Conservation (phyloP, 2,888 invertebrate species). For the Xanthia togata region DNA sequence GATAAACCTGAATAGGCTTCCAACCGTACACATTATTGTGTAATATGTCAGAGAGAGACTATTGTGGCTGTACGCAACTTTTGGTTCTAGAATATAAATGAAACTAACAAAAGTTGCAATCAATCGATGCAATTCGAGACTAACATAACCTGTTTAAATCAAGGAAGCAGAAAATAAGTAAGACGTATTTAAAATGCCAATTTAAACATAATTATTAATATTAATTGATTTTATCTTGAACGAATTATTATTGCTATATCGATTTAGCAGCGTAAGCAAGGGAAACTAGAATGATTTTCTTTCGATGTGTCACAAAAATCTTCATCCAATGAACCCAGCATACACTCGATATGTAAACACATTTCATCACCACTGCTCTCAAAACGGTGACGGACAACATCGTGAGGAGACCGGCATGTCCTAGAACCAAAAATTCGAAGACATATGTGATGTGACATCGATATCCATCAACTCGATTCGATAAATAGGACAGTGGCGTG, state of each 20-base stretch:
- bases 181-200: neutral
- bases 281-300: neutral
- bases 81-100: neutral
- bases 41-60: neutral
- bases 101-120: neutral
- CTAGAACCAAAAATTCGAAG: too few species aligned
- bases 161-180: neutral
- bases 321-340: neutral
- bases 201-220: neutral
- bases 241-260: neutral
- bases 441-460: too few species aligned
- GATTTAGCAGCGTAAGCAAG: neutral
- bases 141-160: neutral
- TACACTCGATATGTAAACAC: neutral
- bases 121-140: neutral
- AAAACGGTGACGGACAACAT: too few species aligned
- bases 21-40: neutral
- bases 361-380: too few species aligned
- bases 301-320: neutral
- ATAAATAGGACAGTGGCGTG: too few species aligned
- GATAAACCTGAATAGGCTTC: neutral
- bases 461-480: too few species aligned
- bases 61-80: slow-evolving; percentile 3
- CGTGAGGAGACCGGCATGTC: too few species aligned
- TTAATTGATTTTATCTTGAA: neutral